These are phyloP conservation scores for Entelurus aequoreus DNA, from an alignment of 2,113 vertebrate species.

Conservation along the genomic window DNA sequence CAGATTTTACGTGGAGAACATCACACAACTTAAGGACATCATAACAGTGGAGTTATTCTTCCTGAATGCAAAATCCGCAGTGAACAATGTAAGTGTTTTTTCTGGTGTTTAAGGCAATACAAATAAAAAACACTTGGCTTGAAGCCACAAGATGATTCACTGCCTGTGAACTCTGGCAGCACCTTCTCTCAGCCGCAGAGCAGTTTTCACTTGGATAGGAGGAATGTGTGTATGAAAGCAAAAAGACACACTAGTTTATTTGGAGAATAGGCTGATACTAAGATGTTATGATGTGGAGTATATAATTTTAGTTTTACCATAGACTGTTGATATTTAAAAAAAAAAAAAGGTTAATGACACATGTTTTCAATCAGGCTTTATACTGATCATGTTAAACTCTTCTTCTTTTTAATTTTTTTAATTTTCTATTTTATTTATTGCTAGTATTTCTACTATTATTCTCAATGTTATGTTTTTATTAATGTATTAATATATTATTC, in stretches of 20 bases:
- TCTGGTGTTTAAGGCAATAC: conserved; percentile 5
- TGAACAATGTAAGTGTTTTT: conserved; percentile 84
- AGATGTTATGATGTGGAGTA: conserved; percentile 16
- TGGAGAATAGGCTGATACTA: conserved; percentile 26
- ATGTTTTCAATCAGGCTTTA: too few relatives aligned
- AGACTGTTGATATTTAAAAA: too few relatives aligned
- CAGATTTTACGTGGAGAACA: conserved; percentile 97
- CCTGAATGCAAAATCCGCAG: conserved; percentile 92
- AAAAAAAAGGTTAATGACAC: too few relatives aligned
- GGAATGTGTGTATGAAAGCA: conserved; percentile 35
- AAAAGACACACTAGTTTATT: conserved; percentile 23
- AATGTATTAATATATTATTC: too few relatives aligned
- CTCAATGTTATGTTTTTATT: too few relatives aligned
- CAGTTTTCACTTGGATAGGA: conserved; percentile 38
- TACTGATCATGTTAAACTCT: too few relatives aligned
- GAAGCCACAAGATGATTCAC: conserved; percentile 48
- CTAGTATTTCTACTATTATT: too few relatives aligned
- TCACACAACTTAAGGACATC: conserved; percentile 93
- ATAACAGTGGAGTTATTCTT: conserved; percentile 96
- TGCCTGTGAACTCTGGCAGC: conserved; percentile 33
- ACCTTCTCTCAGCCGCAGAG: conserved; percentile 44
- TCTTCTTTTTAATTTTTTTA: too few relatives aligned
- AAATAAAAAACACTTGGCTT: background rate
- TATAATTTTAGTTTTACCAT: conserved; percentile 11
- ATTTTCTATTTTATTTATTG: too few relatives aligned